A percentile compares a stretch with the other conserved stretches of the same genome.
Conservation (phyloP, 2,888 invertebrate genomes). For the Panzeria rudis region DNA sequence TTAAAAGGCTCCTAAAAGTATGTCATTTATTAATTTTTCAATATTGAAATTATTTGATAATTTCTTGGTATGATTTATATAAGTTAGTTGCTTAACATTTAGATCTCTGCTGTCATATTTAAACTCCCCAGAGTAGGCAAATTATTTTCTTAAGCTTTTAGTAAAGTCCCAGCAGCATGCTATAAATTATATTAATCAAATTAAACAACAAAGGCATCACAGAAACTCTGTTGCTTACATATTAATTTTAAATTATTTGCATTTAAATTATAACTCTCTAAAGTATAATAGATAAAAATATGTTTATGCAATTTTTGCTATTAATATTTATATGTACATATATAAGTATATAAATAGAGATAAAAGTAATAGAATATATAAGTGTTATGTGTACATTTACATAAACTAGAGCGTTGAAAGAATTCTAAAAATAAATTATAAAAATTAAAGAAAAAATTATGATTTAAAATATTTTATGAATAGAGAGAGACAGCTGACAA, state of each 20-base stretch:
- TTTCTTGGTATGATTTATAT: background rate
- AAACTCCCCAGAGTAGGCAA: background rate
- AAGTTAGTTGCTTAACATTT: background rate
- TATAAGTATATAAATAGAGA: background rate
- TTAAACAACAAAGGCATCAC: background rate
- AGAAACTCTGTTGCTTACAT: background rate
- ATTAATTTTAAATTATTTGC: background rate
- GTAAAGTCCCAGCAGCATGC: background rate
- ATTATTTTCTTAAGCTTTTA: background rate
- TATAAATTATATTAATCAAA: background rate
- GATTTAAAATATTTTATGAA: background rate
- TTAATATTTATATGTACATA: background rate
- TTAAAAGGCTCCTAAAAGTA: too few species aligned
- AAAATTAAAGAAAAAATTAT: background rate
- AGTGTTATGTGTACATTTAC: constrained; percentile 46
- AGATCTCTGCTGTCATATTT: background rate
- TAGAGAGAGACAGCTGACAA: background rate
- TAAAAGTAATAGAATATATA: background rate
- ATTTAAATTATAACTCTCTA: constrained; percentile 15
- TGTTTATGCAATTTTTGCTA: constrained; percentile 2
- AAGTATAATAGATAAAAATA: constrained; percentile 14
- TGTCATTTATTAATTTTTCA: background rate
- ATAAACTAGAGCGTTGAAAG: constrained; percentile 68
- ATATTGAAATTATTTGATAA: background rate
- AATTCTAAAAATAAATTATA: constrained; percentile 65